These are phyloP conservation scores for Hirtodrosophila trivittata DNA, from an alignment of 2,888 invertebrate genomes.

Conservation along the genomic window DNA sequence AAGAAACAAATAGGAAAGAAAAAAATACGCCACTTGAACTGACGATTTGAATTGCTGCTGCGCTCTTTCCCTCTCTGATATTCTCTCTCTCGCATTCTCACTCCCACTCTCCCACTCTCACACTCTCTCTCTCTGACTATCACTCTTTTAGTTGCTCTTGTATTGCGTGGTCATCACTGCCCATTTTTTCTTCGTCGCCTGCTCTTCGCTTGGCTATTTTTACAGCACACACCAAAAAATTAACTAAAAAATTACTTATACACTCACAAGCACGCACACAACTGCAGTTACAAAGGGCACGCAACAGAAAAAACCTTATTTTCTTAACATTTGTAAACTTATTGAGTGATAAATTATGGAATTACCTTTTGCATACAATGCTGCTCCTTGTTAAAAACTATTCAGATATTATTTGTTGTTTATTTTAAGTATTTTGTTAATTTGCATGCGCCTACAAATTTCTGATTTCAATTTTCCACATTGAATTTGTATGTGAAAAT, in stretches of 20 bases:
- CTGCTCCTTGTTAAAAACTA: neutral
- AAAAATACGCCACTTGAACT: slow-evolving; percentile 47
- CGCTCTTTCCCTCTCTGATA: slow-evolving; percentile 13
- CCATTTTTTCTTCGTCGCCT: slow-evolving; percentile 42
- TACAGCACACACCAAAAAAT: slow-evolving; percentile 70
- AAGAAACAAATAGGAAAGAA: slow-evolving; percentile 30
- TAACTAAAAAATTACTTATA: slow-evolving; percentile 31
- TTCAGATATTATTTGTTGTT: slow-evolving; percentile 16
- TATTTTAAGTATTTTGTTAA: slow-evolving; percentile 47
- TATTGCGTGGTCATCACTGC: slow-evolving; percentile 46
- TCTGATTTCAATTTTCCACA: slow-evolving; percentile 51
- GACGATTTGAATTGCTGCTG: slow-evolving; percentile 22
- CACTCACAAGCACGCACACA: slow-evolving; percentile 30
- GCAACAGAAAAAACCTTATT: slow-evolving; percentile 36
- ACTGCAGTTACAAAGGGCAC: slow-evolving; percentile 49
- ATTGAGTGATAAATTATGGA: slow-evolving; percentile 17
- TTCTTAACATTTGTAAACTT: slow-evolving; percentile 38
- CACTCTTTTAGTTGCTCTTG: slow-evolving; percentile 46
- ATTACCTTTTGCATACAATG: slow-evolving; percentile 45
- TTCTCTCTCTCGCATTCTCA: slow-evolving; percentile 20
- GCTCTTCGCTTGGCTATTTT: slow-evolving; percentile 66
- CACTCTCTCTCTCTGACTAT: slow-evolving; percentile 9
- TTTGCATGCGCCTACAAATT: slow-evolving; percentile 33
- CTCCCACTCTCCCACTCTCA: slow-evolving; percentile 34
- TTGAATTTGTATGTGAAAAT: slow-evolving; percentile 51